Conservation (phyloP, 30 jellyfish, hydroid and myxozoan species). For the Morbakka virulenta region DNA sequence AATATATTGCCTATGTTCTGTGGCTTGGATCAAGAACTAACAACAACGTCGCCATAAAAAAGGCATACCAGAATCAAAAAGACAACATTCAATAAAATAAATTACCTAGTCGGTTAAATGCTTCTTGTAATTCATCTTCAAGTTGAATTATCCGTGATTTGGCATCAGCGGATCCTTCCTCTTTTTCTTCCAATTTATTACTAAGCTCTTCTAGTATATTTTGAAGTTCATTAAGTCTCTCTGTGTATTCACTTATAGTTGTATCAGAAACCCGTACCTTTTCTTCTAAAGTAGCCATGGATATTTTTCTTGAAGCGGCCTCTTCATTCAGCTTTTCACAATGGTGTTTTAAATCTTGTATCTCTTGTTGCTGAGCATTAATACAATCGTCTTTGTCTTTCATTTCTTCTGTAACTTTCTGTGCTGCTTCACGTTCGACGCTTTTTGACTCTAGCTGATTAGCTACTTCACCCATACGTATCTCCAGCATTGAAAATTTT, state of each 20-base stretch:
- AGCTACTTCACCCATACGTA: not conserved
- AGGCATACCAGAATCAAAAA: no score
- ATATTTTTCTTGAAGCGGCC: no score
- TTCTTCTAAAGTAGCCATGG: no score
- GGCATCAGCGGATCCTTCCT: not conserved
- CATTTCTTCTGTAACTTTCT: no score
- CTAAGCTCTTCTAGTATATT: not conserved
- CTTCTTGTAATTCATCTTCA: not conserved
- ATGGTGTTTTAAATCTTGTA: not conserved
- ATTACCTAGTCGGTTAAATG: not conserved
- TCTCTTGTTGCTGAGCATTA: not conserved
- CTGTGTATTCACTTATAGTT: not conserved
- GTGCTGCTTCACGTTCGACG: not conserved
- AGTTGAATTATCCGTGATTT: not conserved
- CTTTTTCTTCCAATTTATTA: not conserved
- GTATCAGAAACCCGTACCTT: no score
- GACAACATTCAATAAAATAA: no score
- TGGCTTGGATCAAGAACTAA: no score
- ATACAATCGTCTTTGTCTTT: not conserved
- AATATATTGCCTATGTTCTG: no score
- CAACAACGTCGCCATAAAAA: no score
- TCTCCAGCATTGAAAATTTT: constrained; percentile 18
- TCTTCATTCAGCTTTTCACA: not conserved
- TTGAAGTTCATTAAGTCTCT: not conserved
- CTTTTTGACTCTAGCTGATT: not conserved